phyloP scores from a whole-genome alignment of 2,797 vertebrate genomes.

The Brotula barbata region DNA sequence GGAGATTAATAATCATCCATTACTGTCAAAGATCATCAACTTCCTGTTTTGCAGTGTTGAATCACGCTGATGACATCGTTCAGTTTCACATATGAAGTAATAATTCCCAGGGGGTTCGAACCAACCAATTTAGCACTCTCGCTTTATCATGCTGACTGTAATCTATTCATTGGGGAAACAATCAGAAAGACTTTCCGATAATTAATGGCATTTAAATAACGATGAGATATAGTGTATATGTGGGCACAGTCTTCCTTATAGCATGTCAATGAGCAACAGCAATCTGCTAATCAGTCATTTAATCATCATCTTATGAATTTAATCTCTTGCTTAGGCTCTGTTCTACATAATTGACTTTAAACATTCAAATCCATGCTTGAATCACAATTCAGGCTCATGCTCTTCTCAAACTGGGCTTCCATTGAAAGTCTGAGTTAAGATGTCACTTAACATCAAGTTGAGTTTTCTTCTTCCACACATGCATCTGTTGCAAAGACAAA shows the following conservation, averaged over 20 bases:
- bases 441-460: constrained; percentile 19
- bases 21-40: constrained; percentile 60
- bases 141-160: constrained; percentile 50
- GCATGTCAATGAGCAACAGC: constrained; percentile 72
- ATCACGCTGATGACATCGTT: constrained; percentile 35
- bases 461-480: constrained; percentile 8
- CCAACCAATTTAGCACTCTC: constrained; percentile 49
- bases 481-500: background rate
- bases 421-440: constrained; percentile 25
- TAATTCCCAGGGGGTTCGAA: constrained; percentile 50
- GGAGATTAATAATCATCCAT: constrained; percentile 60
- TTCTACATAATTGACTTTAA: constrained; percentile 75
- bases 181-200: constrained; percentile 60
- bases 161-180: constrained; percentile 69
- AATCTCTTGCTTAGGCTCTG: constrained; percentile 72
- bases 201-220: constrained; percentile 71
- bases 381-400: constrained; percentile 60
- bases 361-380: constrained; percentile 66
- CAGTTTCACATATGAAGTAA: constrained; percentile 29
- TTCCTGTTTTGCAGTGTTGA: constrained; percentile 28
- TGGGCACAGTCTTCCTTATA: constrained; percentile 60
- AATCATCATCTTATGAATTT: constrained; percentile 76
- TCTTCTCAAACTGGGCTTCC: constrained; percentile 26
- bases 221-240: constrained; percentile 62
- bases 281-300: constrained; percentile 78